Evolutionary conservation across 2,113 vertebrate genomes (phyloP).

Genomic region (Apeltes quadracus): DNA sequence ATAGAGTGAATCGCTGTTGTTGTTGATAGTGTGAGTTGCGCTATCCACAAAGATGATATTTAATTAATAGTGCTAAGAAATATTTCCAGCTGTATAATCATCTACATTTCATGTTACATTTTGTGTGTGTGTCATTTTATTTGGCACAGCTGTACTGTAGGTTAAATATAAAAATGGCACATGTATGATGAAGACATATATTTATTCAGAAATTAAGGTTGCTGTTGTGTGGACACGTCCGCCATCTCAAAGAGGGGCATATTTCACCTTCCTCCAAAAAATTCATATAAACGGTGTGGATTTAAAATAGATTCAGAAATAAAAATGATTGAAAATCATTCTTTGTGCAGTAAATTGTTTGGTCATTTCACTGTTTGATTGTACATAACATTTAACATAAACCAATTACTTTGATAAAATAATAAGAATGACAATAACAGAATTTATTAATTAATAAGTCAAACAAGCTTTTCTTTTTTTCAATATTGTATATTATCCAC

Average conservation of each 20-base stretch:
- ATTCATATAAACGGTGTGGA: background rate
- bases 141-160: background rate
- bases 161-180: conserved; percentile 1
- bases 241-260: background rate
- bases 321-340: background rate
- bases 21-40: conserved; percentile 34
- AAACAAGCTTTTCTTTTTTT: background rate
- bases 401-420: background rate
- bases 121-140: conserved; percentile 13
- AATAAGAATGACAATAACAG: too few relatives aligned
- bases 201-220: conserved; percentile 47
- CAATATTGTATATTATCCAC: background rate
- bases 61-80: background rate
- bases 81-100: conserved; percentile 1
- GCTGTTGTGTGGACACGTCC: conserved; percentile 9
- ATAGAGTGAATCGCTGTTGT: too few relatives aligned
- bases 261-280: background rate
- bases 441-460: background rate
- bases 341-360: background rate
- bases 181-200: conserved; percentile 33
- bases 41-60: conserved; percentile 27
- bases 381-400: background rate
- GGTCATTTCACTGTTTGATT: background rate
- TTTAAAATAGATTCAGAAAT: conserved; percentile 35
- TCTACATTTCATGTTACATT: background rate